Percentiles rank a stretch among this genome's conserved stretches.
Evolutionary conservation across 2,888 invertebrate species (phyloP).

Genomic region (Panzeria rudis): DNA sequence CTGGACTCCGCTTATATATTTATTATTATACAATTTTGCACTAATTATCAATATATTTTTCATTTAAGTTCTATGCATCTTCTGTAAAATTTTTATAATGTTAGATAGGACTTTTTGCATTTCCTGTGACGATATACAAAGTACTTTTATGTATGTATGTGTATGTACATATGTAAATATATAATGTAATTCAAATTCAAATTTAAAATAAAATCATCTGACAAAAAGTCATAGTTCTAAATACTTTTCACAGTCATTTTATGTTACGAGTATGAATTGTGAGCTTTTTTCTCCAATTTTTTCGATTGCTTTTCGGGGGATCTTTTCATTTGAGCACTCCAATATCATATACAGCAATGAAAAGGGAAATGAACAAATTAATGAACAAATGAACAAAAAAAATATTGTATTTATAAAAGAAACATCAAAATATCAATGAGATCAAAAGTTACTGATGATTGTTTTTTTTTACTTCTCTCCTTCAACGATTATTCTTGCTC

Average conservation of each 20-base stretch:
- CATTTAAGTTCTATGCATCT: too few species aligned
- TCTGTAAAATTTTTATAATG: too few species aligned
- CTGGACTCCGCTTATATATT: too few species aligned
- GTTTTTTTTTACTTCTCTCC: constrained; percentile 31
- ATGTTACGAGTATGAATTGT: constrained; percentile 16
- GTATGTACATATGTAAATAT: too few species aligned
- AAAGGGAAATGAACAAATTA: constrained; percentile 53
- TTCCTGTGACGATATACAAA: too few species aligned
- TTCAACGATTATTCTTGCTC: constrained; percentile 55
- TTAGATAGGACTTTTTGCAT: too few species aligned
- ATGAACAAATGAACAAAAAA: not conserved
- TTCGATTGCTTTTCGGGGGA: constrained; percentile 29
- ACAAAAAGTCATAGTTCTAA: constrained; percentile 49
- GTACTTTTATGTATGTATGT: not conserved
- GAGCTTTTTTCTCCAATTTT: not conserved
- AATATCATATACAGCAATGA: constrained; percentile 12
- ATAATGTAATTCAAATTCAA: constrained; percentile 12
- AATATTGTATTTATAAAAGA: not conserved
- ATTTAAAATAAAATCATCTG: not conserved
- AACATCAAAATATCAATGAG: constrained; percentile 55
- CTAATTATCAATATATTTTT: too few species aligned
- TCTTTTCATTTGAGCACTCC: constrained; percentile 30
- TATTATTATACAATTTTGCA: too few species aligned
- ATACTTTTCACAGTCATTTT: constrained; percentile 33
- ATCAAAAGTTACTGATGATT: constrained; percentile 49